A percentile compares a stretch with the other conserved stretches of the same genome.
Conservation (phyloP, 2,113 vertebrate genomes). For the Ancistrus triradiatus region DNA sequence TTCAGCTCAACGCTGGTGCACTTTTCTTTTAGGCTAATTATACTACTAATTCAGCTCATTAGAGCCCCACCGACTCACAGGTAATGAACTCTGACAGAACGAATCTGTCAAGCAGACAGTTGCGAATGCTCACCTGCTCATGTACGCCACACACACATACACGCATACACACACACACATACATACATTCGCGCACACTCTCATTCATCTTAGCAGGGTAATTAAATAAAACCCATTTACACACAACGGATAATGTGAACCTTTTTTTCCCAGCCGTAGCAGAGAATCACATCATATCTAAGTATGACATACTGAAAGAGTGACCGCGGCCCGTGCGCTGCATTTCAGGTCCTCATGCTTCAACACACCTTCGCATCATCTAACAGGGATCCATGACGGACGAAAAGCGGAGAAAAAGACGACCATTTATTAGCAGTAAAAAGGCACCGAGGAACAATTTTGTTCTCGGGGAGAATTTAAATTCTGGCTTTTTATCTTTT, state of each 20-base stretch:
- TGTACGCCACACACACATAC: slow-evolving; percentile 6
- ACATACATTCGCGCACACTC: slow-evolving; percentile 1
- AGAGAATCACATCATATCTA: neutral
- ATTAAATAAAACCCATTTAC: slow-evolving; percentile 28
- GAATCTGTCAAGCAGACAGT: slow-evolving; percentile 55
- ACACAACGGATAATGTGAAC: neutral
- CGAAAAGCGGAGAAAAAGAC: neutral
- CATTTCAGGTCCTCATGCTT: neutral
- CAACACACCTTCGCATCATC: neutral
- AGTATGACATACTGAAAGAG: neutral
- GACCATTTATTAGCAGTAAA: slow-evolving; percentile 6
- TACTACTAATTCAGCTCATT: slow-evolving; percentile 58
- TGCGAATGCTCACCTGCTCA: slow-evolving; percentile 36
- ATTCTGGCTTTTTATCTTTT: slow-evolving; percentile 13
- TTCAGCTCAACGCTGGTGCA: slow-evolving; percentile 41
- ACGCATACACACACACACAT: slow-evolving; percentile 14
- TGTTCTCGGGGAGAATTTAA: neutral
- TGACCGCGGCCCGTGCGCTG: neutral
- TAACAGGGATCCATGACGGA: neutral
- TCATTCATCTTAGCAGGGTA: slow-evolving; percentile 5
- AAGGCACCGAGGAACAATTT: too few species aligned
- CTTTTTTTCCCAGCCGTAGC: neutral
- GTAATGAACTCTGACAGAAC: slow-evolving; percentile 59
- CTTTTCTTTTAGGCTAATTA: slow-evolving; percentile 58
- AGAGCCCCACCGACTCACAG: slow-evolving; percentile 49